A percentile compares a stretch with the other conserved stretches of the same genome.
phyloP scores from a whole-genome alignment of 1,140 invertebrate genomes.

The Zelostemma sp. region DNA sequence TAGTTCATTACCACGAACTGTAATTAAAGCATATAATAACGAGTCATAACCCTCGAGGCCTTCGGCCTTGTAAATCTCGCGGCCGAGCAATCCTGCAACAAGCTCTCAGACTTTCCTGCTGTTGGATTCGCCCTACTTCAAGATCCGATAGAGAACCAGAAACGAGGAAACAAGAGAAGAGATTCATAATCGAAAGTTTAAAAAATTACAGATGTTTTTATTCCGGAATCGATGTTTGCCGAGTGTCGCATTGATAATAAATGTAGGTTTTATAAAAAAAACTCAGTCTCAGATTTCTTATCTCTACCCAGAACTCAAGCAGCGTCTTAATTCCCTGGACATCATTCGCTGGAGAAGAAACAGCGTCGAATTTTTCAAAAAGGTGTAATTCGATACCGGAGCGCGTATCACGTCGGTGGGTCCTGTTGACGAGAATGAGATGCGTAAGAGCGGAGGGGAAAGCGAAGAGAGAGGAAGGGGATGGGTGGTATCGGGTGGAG shows the following conservation, averaged over 20 bases:
- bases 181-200: no score
- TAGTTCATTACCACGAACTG: conserved; percentile 68
- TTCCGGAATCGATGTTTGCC: no score
- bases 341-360: not conserved
- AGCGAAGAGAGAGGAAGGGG: not conserved
- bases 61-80: conserved; percentile 65
- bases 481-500: conserved; percentile 15
- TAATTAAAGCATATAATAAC: conserved; percentile 70
- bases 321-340: not conserved
- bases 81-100: conserved; percentile 53
- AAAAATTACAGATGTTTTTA: no score
- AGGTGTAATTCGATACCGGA: conserved; percentile 23
- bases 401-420: not conserved
- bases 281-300: not conserved
- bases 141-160: conserved; percentile 9
- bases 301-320: not conserved
- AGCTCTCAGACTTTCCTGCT: conserved; percentile 15
- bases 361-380: conserved; percentile 7
- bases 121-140: conserved; percentile 29
- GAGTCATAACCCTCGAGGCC: conserved; percentile 64
- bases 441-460: conserved; percentile 7
- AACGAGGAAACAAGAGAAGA: conserved; percentile 30
- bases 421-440: conserved; percentile 9
- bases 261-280: no score
- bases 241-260: no score